Evolutionary conservation across 2,797 vertebrate genomes (phyloP), one percentile per base, ranked within the genome.

Genomic region (Eulemur coronatus): DNA sequence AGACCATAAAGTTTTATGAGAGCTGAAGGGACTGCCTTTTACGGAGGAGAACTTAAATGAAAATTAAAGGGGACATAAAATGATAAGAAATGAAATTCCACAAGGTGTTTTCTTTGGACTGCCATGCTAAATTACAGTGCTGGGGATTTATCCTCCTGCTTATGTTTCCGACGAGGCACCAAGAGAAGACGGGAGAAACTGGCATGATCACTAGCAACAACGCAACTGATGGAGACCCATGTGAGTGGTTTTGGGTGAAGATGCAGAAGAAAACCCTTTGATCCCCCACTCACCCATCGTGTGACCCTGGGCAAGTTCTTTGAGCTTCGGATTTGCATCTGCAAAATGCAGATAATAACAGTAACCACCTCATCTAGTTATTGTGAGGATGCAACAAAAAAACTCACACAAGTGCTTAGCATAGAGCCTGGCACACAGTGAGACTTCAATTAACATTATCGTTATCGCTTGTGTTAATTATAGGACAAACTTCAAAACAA

Each of bases 1-100:
- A 97, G 93, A 92, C 96, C 48, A 70, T 97, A 96, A 98, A 96
- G 89, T 97, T 97, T 98, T 97, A 97, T 35, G 96, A 96, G 96
- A 97, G 92, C 92, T 90, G 91, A 97, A 97, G 91, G 97, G 85
- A 97, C 88, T 86, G 89, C 82, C 91, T 97, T 93, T 96, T 91
- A 94, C 14, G n/a, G 92, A 97, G 73, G 69, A 50, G 63, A 96
- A 90, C 89, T 95, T 78, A 93, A 96, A 96, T 87, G 76, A 94
- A 96, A 97, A 97, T 97, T 95, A 98, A 96, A 96, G 91, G 86
- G 94, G 94, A 93, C 89, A 96, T 97, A 97, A 96, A 97, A 96
- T 67, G 95, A 88, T 82, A 94, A 95, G 89, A 97, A 96, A 96
- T 84, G 81, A 82, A 97, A 96, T 94, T 93, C 95, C 63, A 89